Evolutionary conservation across 2,113 vertebrate genomes (phyloP).

Genomic region (Mastomys natalensis): DNA sequence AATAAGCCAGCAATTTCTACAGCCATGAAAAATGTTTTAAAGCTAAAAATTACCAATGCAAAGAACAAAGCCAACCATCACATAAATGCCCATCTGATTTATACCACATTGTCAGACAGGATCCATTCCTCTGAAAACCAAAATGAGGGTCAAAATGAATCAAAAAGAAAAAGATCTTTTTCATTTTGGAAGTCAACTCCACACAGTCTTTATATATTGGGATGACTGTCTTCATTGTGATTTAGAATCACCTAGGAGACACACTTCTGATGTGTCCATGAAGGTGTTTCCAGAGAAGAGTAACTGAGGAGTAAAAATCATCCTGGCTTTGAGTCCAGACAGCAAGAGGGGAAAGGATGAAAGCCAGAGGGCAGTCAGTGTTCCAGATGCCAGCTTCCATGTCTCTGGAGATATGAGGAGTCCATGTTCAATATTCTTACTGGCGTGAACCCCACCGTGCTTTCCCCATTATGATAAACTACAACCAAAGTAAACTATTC

Average conservation of each 20-base stretch:
- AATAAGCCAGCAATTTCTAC: constrained; percentile 8
- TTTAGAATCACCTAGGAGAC: not conserved
- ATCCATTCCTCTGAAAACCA: constrained; percentile 20
- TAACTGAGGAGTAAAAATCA: not conserved
- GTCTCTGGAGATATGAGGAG: not conserved
- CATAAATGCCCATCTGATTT: not conserved
- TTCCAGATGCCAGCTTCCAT: too few species aligned
- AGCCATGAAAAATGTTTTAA: not conserved
- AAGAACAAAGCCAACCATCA: not conserved
- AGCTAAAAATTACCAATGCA: not conserved
- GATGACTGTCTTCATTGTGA: not conserved
- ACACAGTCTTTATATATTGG: not conserved
- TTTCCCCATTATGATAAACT: not conserved
- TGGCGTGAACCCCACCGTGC: not conserved
- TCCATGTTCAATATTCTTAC: too few species aligned
- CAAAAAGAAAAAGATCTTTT: not conserved
- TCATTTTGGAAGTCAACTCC: constrained; percentile 2
- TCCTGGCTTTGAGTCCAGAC: not conserved
- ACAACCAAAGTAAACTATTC: not conserved
- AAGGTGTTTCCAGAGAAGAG: not conserved
- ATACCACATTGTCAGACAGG: not conserved
- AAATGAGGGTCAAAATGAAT: constrained; percentile 20
- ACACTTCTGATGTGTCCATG: not conserved
- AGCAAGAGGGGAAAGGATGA: not conserved
- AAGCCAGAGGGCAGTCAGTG: not conserved